Conservation (phyloP, 2,113 vertebrate species). For the Hystrix cristata region DNA sequence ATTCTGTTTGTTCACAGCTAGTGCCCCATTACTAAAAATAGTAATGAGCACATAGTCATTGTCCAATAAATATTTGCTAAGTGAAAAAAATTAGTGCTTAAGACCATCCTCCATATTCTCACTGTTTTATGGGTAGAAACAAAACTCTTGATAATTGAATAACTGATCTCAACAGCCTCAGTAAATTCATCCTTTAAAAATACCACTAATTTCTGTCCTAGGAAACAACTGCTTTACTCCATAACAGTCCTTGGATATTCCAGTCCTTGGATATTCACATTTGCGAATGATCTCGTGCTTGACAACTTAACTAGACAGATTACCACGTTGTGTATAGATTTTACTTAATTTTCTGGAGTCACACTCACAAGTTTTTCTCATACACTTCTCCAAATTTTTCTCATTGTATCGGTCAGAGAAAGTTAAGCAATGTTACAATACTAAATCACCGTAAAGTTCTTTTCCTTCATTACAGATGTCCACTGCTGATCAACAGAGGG, state of each 20-base stretch:
- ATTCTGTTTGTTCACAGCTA: conserved; percentile 10
- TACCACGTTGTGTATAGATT: neutral
- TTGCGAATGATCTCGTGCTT: neutral
- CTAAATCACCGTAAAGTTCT: neutral
- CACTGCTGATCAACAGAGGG: neutral
- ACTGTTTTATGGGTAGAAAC: neutral
- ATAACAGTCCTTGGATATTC: neutral
- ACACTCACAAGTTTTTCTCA: neutral
- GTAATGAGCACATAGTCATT: neutral
- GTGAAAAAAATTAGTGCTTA: neutral
- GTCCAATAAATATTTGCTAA: neutral
- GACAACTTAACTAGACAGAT: neutral
- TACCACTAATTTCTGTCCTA: neutral
- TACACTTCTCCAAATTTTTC: neutral
- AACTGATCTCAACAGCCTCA: neutral
- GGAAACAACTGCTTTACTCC: neutral
- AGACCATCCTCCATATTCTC: neutral
- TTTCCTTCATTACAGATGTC: neutral
- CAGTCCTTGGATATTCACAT: too few species aligned
- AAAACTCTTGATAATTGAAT: neutral
- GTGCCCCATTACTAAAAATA: neutral
- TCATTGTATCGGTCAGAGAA: neutral
- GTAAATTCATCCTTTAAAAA: neutral
- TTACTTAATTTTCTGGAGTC: conserved; percentile 31
- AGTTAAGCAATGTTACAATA: neutral